Evolutionary conservation across 2,797 vertebrate genomes (phyloP), one percentile per base, ranked within the genome.

Genomic region (Lacerta agilis): DNA sequence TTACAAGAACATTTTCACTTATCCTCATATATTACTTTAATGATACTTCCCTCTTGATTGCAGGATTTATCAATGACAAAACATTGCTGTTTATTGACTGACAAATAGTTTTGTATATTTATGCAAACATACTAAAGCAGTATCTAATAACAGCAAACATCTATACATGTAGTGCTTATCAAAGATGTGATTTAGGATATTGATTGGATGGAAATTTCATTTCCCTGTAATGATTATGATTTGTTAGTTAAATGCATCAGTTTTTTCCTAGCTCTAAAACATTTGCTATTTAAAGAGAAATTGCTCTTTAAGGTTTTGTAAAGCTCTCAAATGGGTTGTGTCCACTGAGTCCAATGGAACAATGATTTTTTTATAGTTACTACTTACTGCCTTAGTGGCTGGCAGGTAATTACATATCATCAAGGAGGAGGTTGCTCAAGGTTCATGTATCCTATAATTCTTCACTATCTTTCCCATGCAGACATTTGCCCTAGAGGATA

Each of bases 381-480:
- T 89, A 91, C 43, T 86, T 89, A 91, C 43, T 86, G 87, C 61
- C 86, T 78, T 76, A 88, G 79, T 90, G 61, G 88, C 72, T 95
- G 94, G 88, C 94, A 95, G 94, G 88, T 94, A 95, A 97, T 96
- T 95, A 94, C 94, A 92, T 89, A 85, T 38, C 83, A 83, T 95
- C 87, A 88, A 2, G 64, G 86, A 83, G 81, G 88, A 91, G 87
- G 90, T 80, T 91, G 66, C 85, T 94, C 82, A 82, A 90, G 93
- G 89, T 93, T 96, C 92, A 90, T 33, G 1, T 41, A 36, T 83
- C 58, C 93, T 87, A 90, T 96, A 96, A 95, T 94, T 97, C 92
- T 95, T 95, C 89, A 87, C 96, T 97, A 95, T 96, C 94, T 95
- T 90, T 86, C 85, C 85, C 88, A 94, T 90, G 66, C 92, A 96